Base-by-base conservation (phyloP, 1,140 invertebrate genomes). In the Onthophagus taurus region DNA sequence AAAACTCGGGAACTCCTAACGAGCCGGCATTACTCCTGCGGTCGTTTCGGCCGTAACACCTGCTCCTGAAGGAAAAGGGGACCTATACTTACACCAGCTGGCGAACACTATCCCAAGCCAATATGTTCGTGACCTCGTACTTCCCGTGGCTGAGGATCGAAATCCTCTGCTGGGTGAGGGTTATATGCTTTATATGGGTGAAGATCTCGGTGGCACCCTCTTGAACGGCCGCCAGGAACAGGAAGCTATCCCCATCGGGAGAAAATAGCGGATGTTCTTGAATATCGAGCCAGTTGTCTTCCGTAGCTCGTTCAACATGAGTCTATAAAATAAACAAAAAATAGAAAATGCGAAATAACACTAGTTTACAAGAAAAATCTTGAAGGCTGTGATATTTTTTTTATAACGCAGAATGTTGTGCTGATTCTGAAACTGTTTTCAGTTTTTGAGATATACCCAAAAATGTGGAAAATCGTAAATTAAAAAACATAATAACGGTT, bases 111-210 rank as follows among this genome's bases (percentile, higher is more conserved):
- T 91, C 85, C 84, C 88, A 94, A 11, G 81, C 82, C 31, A 92
- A 72, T 55, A 95, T 89, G 58, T 79, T 74, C 36, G 64, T 69
- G 45, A 94, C 89, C 67, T 94, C 90, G 61, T 86, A 89, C 48
- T 77, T 76, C 4, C 89, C 90, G 58, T 89, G 83, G 16, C 88
- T 92, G 9, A 95, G 71, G 4, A 89, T 85, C 2, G 85, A 80
- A 59, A 86, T 87, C 53, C 81, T 76, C 60, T 85, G 81, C 57
- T 87, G 80, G n/a, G 78, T 75, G 24, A 85, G 76, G 26, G 84
- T 86, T 16, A 89, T 74, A 59, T 89, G 84, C 54, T 89, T 90
- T 57, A 94, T 87, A 67, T 94, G 89, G 19, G 85, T 88, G 66
- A 83, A 92, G 58, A 83, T 80, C 54, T 89, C 85, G 30, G 76